Evolutionary conservation across 2,797 vertebrate species (phyloP), one percentile per base, ranked within the genome.

Genomic region (Silurus aristotelis): DNA sequence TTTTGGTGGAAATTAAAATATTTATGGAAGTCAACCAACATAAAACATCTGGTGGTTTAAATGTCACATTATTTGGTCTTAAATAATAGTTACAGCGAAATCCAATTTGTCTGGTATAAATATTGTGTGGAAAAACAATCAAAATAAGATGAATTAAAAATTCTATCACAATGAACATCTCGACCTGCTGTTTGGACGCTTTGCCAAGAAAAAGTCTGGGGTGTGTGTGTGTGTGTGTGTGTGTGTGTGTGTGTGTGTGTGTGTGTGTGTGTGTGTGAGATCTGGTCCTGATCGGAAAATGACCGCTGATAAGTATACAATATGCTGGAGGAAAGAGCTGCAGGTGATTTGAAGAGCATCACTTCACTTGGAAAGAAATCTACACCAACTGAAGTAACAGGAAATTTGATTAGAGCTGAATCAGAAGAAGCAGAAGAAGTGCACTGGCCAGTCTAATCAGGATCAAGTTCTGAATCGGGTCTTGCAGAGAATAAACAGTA

Each of bases 381-480:
- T 52, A 81, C 64, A 55, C 79, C 48, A 19, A 68, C 7, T 20
- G 79, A 55, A 81, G 63, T 55, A 81, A 63, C 63, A 81, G 63
- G 46, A 55, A 81, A 81, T 81, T 67, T 15, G 79, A 81, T 81
- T 31, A 68, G 20, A 31, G 15, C 43, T 81, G 63, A 63, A 19
- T 80, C 15, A 55, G 46, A 27, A 80, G 63, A 67, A 25, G 15
- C 48, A 52, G 48, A 52, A 52, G 48, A 52, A 52, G 48, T 1
- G 15, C 79, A 66, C 10, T 20, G 38, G 19, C n/a, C 63, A 8
- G 63, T 68, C 79, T 43, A 31, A 66, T 66, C 79, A 81, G 79
- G 27, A 81, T 81, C 17, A 9, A 55, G 66, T 80, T n/a, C 46
- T 19, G n/a, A 52, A 80, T 25, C 79, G 10, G 61, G 25, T 80